A percentile compares a stretch with the other conserved stretches of the same genome.
These are phyloP conservation scores for Eulemur albifrons DNA, from an alignment of 2,797 vertebrate genomes.

Conservation along the genomic window DNA sequence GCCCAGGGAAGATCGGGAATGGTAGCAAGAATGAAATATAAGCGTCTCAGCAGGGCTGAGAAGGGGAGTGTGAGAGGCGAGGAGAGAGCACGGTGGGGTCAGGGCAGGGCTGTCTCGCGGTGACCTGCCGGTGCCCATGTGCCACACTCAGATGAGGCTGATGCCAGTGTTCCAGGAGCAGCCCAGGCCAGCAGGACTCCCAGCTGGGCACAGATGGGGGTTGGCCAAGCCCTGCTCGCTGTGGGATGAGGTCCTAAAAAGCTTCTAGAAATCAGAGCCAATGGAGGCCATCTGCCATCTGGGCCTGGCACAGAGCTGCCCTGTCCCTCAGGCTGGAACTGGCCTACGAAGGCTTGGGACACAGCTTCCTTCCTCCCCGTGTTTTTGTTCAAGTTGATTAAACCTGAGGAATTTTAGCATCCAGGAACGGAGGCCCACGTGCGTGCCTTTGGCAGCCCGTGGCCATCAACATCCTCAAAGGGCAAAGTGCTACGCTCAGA, in stretches of 20 bases:
- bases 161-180: background rate
- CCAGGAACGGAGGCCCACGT: conserved; percentile 42
- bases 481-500: conserved; percentile 39
- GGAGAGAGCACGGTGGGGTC: background rate
- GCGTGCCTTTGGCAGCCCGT: background rate
- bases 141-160: background rate
- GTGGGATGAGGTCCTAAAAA: background rate
- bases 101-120: too few relatives aligned
- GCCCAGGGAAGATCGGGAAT: background rate
- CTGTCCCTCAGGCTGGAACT: background rate
- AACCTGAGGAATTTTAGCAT: conserved; percentile 70
- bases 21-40: background rate
- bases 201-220: background rate
- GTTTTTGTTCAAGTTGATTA: conserved; percentile 78
- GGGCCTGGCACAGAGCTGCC: background rate
- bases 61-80: background rate
- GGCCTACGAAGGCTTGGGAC: background rate
- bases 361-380: conserved; percentile 53
- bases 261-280: background rate
- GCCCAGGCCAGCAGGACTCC: background rate
- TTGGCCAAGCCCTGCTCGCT: background rate
- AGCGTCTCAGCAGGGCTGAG: background rate
- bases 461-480: conserved; percentile 57
- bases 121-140: background rate
- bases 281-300: background rate